These are phyloP conservation scores for Spondyliosoma cantharus DNA, from an alignment of 2,797 vertebrate genomes.

Conservation along the genomic window DNA sequence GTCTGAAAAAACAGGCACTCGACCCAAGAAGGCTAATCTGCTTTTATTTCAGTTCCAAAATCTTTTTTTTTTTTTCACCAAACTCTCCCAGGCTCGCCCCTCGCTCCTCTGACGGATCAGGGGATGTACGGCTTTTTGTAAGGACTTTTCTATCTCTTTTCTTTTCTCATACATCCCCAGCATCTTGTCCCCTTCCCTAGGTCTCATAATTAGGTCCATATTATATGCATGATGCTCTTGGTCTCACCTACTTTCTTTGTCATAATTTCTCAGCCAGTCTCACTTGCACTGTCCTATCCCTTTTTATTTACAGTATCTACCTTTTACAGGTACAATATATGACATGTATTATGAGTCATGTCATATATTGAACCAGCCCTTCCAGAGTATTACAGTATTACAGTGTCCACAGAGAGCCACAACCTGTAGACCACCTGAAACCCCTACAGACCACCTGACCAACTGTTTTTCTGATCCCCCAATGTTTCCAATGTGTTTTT, in stretches of 20 bases:
- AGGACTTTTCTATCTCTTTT: constrained; percentile 69
- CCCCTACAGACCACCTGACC: constrained; percentile 12
- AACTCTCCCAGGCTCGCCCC: constrained; percentile 74
- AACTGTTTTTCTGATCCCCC: constrained; percentile 14
- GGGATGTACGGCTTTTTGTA: constrained; percentile 84
- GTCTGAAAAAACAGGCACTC: constrained; percentile 6
- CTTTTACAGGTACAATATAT: constrained; percentile 38
- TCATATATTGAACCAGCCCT: constrained; percentile 25
- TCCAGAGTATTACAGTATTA: constrained; percentile 3
- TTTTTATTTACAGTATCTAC: constrained; percentile 4
- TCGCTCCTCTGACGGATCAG: constrained; percentile 81
- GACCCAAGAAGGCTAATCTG: constrained; percentile 33
- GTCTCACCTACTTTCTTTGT: not conserved
- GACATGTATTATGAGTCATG: constrained; percentile 13
- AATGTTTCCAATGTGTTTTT: not conserved
- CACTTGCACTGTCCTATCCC: constrained; percentile 10
- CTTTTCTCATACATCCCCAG: constrained; percentile 30
- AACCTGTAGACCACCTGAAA: constrained; percentile 23
- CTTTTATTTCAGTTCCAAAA: constrained; percentile 65
- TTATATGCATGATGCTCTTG: constrained; percentile 10
- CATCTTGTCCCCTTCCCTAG: constrained; percentile 28
- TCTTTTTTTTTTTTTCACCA: constrained; percentile 75
- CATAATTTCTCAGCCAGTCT: not conserved
- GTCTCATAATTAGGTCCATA: constrained; percentile 7
- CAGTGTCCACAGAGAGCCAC: constrained; percentile 25